Evolutionary conservation across 2,888 invertebrate species (phyloP), one percentile per base, ranked within the genome.

Genomic region (Ormyrus nitidulus): DNA sequence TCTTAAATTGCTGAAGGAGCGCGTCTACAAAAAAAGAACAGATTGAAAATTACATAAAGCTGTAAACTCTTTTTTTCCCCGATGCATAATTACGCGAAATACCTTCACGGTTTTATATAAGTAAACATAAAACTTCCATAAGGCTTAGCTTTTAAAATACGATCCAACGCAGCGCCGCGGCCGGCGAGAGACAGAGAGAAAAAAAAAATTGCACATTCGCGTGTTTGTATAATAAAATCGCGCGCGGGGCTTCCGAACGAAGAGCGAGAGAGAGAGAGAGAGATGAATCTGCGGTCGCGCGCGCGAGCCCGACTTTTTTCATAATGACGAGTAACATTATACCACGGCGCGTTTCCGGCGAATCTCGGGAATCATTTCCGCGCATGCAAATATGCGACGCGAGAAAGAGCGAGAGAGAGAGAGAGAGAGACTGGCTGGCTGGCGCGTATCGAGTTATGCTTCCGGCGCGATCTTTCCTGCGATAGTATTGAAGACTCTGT

Each of bases 331-430:
- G 81, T 74, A 79, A 77, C 77, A 77, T 79, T 82, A 81, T 62
- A 71, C 34, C 34, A 4, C 72, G 49, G 79, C 71, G 83, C 80
- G 81, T 82, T 84, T 85, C 84, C 84, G 83, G 82, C 82, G 83
- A 83, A 84, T 84, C 76, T 81, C 81, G 86, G 85, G 88, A 89
- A 88, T 88, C 86, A 87, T 87, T 88, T 87, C 86, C 86, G 85
- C 85, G 86, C 87, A 89, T 89, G 89, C 87, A 89, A 89, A 90
- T 89, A 85, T 85, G 85, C 85, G 84, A 86, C 87, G 87, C 87
- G 86, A 87, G 86, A 85, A 85, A 86, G 65, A 44, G 66, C 19
- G 66, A 56, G 2, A 49, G 61, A 4, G 34, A 59, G 56, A 68
- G 46, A 62, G 68, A 68, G 56, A 4, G 34, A 59, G 56, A 68